Evolutionary conservation across 1,140 invertebrate genomes (phyloP).

Genomic region (Diprion similis): DNA sequence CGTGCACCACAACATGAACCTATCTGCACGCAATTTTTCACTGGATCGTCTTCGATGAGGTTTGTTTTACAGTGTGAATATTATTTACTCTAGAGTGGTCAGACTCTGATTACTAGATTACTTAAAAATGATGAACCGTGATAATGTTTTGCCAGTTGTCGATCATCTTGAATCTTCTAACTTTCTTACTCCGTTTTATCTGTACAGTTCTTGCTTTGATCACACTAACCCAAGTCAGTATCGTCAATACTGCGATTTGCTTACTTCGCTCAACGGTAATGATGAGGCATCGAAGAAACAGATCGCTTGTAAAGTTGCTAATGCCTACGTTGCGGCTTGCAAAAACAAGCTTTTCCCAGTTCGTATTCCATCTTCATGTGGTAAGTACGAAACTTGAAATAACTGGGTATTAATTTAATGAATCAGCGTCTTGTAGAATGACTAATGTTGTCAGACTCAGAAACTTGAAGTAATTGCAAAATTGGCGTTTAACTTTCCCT

Average conservation of each 20-base stretch:
- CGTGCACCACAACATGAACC: slow-evolving; percentile 48
- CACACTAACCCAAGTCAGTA: slow-evolving; percentile 52
- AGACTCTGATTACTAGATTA: slow-evolving; percentile 9
- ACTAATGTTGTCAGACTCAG: too few species aligned
- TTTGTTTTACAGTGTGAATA: slow-evolving; percentile 25
- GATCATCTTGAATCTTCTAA: slow-evolving; percentile 5
- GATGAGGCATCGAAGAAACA: slow-evolving; percentile 57
- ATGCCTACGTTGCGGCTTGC: slow-evolving; percentile 67
- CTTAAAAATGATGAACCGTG: slow-evolving; percentile 8
- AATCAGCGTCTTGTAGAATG: too few species aligned
- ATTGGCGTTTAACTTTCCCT: background rate
- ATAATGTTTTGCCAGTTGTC: slow-evolving; percentile 10
- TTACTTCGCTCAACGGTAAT: too few species aligned
- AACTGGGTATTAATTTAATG: too few species aligned
- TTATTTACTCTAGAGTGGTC: background rate
- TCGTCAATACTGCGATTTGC: slow-evolving; percentile 70
- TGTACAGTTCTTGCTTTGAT: slow-evolving; percentile 54
- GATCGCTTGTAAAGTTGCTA: slow-evolving; percentile 66
- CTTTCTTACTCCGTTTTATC: slow-evolving; percentile 14
- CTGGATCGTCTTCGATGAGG: slow-evolving; percentile 65
- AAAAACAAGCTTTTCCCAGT: slow-evolving; percentile 61
- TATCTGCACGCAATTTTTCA: slow-evolving; percentile 71
- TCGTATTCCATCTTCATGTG: slow-evolving; percentile 66
- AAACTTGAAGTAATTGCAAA: too few species aligned
- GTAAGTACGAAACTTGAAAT: slow-evolving; percentile 43